A percentile compares a stretch with the other conserved stretches of the same genome.
Evolutionary conservation across 2,113 vertebrate species (phyloP).

Genomic region (Ammospiza nelsoni): DNA sequence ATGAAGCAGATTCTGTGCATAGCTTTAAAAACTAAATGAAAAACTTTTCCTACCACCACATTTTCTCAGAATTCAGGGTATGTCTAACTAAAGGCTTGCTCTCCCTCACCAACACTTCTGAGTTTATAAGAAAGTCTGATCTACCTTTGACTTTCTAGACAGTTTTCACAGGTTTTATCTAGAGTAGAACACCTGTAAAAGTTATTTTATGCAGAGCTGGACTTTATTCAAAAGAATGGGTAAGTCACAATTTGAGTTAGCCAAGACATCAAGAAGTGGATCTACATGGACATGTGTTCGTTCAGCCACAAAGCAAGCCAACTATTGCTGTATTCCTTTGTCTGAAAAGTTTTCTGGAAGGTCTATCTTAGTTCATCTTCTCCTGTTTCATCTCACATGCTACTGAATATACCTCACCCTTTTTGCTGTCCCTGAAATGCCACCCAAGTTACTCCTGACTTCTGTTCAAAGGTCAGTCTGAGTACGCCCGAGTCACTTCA

Average conservation of each 20-base stretch:
- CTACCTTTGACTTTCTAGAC: background rate
- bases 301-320: background rate
- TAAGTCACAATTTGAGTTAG: background rate
- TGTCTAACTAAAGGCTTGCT: background rate
- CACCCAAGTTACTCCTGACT: background rate
- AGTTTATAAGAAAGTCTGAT: background rate
- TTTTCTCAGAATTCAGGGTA: background rate
- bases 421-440: background rate
- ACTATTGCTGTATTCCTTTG: background rate
- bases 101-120: background rate
- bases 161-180: background rate
- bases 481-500: background rate
- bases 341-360: background rate
- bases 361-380: background rate
- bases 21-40: background rate
- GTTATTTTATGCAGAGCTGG: background rate
- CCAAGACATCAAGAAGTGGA: background rate
- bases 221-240: background rate
- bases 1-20: background rate
- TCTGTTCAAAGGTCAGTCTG: background rate
- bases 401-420: background rate
- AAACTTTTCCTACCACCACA: background rate
- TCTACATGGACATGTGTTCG: background rate
- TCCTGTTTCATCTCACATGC: background rate
- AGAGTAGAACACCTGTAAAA: background rate